phyloP scores from a whole-genome alignment of 2,113 vertebrate genomes.

The Microtus montanus region DNA sequence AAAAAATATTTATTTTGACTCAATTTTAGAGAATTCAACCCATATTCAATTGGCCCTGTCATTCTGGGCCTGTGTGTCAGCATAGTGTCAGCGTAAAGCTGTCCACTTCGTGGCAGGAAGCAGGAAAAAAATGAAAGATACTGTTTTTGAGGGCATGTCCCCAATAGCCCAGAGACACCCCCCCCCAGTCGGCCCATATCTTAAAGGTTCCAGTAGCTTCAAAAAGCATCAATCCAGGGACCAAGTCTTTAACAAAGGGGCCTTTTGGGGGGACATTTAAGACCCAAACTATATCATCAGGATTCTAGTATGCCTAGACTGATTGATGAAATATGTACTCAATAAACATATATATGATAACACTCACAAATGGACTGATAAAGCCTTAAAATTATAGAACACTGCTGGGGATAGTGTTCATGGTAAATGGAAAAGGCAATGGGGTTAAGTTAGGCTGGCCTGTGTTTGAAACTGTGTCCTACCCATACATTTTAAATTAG shows the following conservation, averaged over 20 bases:
- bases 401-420: background rate
- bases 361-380: background rate
- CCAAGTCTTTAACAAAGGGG: background rate
- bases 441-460: background rate
- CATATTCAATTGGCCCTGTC: background rate
- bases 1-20: background rate
- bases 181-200: background rate
- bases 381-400: background rate
- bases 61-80: background rate
- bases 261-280: background rate
- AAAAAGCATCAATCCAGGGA: background rate
- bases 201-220: background rate
- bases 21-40: background rate
- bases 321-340: background rate
- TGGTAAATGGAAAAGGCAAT: background rate
- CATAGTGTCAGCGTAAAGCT: background rate
- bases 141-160: background rate
- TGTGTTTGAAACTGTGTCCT: background rate
- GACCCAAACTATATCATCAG: background rate
- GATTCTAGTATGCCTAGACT: background rate
- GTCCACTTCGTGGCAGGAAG: background rate
- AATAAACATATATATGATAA: conserved; percentile 5
- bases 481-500: background rate
- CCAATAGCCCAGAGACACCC: background rate
- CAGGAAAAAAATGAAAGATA: background rate